phyloP scores from a whole-genome alignment of 2,113 vertebrate species.

The Parus major region DNA sequence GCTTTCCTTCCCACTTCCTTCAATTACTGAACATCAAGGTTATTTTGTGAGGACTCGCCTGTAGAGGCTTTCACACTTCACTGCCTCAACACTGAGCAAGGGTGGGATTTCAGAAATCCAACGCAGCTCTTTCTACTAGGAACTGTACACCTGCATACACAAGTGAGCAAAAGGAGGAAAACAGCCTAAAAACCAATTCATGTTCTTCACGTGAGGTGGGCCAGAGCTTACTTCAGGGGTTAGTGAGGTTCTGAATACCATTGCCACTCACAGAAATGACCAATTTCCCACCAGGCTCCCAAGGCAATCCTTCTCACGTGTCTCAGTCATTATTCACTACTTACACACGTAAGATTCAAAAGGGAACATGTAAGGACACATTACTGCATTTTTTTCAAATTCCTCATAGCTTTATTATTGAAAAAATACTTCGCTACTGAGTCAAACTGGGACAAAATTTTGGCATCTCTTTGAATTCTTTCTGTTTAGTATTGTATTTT shows the following conservation, averaged over 20 bases:
- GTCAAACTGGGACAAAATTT: neutral
- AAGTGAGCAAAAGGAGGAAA: neutral
- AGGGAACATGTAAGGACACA: neutral
- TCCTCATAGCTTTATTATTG: neutral
- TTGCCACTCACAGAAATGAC: neutral
- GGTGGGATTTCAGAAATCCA: neutral
- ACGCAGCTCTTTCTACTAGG: neutral
- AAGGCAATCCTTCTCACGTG: neutral
- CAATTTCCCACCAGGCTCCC: neutral
- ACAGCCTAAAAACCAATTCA: neutral
- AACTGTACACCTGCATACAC: neutral
- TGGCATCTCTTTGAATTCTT: neutral
- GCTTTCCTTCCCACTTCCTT: neutral
- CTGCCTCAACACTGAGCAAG: neutral
- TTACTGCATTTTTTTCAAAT: neutral
- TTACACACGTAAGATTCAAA: neutral
- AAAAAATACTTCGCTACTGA: neutral
- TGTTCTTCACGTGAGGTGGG: neutral
- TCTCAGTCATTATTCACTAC: neutral
- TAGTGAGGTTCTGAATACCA: neutral
- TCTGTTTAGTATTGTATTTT: neutral
- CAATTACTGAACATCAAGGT: accelerated
- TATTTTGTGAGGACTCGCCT: neutral
- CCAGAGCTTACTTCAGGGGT: neutral
- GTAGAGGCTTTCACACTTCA: neutral